Base-by-base conservation (phyloP, 2,113 vertebrate genomes). In the Heteronetta atricapilla region DNA sequence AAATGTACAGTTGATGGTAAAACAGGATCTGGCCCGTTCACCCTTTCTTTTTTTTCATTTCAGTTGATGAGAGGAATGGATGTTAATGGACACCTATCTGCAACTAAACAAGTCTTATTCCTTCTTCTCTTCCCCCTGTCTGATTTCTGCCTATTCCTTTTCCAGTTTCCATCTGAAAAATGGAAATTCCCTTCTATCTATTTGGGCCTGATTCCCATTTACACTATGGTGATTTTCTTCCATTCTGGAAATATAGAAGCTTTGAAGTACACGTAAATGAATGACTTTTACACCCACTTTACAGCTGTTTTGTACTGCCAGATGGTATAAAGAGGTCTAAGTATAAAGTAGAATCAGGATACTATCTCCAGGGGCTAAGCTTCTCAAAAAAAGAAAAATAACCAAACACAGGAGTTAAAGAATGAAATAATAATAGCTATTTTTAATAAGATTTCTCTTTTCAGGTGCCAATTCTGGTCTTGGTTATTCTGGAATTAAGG, bases 251-350 rank as follows among this genome's bases (percentile, higher is more conserved):
- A 76, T 73, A 85, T 2, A 79, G 48, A 31, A 77, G 53, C 40
- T 85, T 79, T 74, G 42, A 94, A 89, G 9, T 18, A 82, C 0
- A 5, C 28, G 59, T 48, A 93, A 89, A 93, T 79, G 82, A 86
- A 84, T 85, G 70, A 68, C 55, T 73, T 50, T 87, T 76, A 88
- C n/a, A 60, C 23, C 10, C 77, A 94, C 48, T 93, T 93, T 82
- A 88, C 52, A 82, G 60, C 77, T 82, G 34, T 9, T 90, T 79
- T 82, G 33, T 92, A 72, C 33, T 82, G 62, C 18, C 58, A 82
- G 52, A 87, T 72, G 26, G 26, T 78, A 90, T 81, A 72, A 90
- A 81, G 60, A 67, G 11, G 44, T 78, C 46, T 85, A 31, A 33
- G 11, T 29, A 70, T 31, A 86, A 93, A 78, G 52, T 13, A 78